Evolutionary conservation across 2,113 vertebrate genomes (phyloP).

Genomic region (Leptosomus discolor): DNA sequence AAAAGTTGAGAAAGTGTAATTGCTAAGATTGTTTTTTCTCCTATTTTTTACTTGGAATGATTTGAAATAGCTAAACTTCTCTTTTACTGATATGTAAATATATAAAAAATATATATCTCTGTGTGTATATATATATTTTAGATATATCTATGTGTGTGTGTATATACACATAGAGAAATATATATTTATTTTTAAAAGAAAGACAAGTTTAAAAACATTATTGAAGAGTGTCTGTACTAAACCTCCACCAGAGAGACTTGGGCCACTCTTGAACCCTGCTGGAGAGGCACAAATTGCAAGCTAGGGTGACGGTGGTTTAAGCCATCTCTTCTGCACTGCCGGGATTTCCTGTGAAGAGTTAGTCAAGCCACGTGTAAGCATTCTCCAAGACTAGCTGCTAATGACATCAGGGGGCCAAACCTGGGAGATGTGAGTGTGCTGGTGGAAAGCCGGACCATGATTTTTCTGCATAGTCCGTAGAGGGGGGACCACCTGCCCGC

Average conservation of each 20-base stretch:
- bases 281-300: background rate
- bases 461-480: background rate
- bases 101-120: too few species aligned
- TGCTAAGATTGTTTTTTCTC: background rate
- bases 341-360: background rate
- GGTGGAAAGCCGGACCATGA: background rate
- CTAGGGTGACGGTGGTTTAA: background rate
- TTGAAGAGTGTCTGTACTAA: background rate
- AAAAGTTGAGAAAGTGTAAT: background rate
- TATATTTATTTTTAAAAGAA: too few species aligned
- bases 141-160: background rate
- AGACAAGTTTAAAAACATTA: fast-evolving
- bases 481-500: background rate
- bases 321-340: background rate
- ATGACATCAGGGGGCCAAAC: background rate
- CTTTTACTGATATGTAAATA: background rate
- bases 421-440: background rate
- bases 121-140: background rate
- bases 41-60: background rate
- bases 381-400: background rate
- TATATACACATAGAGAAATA: too few species aligned
- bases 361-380: background rate
- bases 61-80: background rate
- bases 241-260: background rate
- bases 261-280: background rate